Percentiles rank a stretch among this genome's conserved stretches.
Evolutionary conservation across 1,140 invertebrate genomes (phyloP).

Genomic region (Heliconius hewitsoni): DNA sequence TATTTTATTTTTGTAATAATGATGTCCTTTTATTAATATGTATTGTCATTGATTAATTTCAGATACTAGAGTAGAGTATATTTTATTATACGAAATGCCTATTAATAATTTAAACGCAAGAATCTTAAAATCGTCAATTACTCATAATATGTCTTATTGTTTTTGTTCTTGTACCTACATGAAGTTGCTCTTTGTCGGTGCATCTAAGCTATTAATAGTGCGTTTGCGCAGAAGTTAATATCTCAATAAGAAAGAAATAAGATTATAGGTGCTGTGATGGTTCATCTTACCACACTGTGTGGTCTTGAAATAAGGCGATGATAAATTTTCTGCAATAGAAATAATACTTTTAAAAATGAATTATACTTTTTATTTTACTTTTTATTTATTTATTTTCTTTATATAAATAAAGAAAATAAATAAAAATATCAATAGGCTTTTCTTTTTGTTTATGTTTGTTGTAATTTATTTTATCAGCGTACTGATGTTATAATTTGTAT

Average conservation of each 20-base stretch:
- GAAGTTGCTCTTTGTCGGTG: conserved; percentile 1
- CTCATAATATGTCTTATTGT: not conserved
- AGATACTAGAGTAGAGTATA: not conserved
- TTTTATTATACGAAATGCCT: not conserved
- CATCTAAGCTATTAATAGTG: conserved; percentile 58
- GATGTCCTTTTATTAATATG: not conserved
- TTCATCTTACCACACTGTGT: conserved; percentile 56
- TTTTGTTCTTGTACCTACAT: not conserved
- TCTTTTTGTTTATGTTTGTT: too few relatives aligned
- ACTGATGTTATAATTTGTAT: too few relatives aligned
- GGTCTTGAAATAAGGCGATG: conserved; percentile 44
- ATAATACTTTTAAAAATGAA: not conserved
- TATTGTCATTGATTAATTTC: not conserved
- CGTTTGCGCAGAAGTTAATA: conserved; percentile 68
- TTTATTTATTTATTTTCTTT: too few relatives aligned
- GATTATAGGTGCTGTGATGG: conserved; percentile 64
- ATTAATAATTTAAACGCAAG: not conserved
- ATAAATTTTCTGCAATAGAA: not conserved
- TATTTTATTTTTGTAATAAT: conserved; percentile 7
- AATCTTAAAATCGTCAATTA: not conserved
- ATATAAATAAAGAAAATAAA: too few relatives aligned
- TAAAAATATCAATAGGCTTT: too few relatives aligned
- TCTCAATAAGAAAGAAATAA: conserved; percentile 77
- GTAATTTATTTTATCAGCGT: too few relatives aligned
- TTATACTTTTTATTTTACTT: not conserved